phyloP scores from a whole-genome alignment of 2,797 vertebrate species.

The Cuculus canorus region DNA sequence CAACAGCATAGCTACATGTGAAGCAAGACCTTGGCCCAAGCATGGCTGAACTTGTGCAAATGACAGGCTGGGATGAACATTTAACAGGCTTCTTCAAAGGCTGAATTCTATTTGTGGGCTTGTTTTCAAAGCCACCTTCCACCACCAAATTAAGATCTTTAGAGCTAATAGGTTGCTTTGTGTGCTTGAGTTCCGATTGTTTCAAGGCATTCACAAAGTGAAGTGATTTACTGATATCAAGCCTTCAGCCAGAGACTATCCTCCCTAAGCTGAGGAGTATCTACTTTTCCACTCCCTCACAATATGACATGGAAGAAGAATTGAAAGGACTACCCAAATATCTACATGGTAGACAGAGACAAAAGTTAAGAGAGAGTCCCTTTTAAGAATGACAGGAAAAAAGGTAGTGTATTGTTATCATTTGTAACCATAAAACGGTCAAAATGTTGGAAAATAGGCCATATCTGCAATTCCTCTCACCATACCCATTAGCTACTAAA shows the following conservation, averaged over 20 bases:
- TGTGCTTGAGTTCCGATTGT: neutral
- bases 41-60: neutral
- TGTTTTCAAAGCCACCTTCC: neutral
- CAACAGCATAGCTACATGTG: accelerated
- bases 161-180: accelerated
- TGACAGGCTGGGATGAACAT: neutral
- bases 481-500: neutral
- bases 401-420: neutral
- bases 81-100: accelerated
- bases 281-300: neutral
- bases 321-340: neutral
- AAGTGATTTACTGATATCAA: neutral
- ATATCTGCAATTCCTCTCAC: neutral
- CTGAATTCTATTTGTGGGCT: neutral
- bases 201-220: neutral
- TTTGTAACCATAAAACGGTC: neutral
- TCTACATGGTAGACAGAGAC: neutral
- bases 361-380: neutral
- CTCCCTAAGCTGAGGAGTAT: neutral
- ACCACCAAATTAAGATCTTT: neutral
- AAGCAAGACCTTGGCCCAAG: neutral
- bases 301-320: neutral
- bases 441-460: neutral
- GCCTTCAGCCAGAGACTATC: neutral
- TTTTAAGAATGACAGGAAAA: neutral